phyloP scores from a whole-genome alignment of 1,140 invertebrate genomes.

The Leptinotarsa texana region DNA sequence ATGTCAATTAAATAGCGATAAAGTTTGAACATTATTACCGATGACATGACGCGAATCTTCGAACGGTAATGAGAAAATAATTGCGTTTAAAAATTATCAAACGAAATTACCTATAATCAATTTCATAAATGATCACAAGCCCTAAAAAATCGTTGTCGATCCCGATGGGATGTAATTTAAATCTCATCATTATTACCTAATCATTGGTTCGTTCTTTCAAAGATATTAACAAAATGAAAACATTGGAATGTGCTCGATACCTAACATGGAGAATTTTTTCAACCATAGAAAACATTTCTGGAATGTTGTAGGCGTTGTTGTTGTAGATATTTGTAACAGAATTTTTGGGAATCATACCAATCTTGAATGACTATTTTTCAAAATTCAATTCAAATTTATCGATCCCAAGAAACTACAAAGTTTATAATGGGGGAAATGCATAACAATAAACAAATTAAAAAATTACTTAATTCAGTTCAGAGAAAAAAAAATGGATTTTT shows the following conservation, averaged over 20 bases:
- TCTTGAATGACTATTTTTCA: too few species aligned
- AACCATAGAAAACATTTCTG: too few species aligned
- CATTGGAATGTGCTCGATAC: neutral
- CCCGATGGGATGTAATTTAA: slow-evolving; percentile 40
- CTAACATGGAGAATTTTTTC: too few species aligned
- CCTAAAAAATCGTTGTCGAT: slow-evolving; percentile 37
- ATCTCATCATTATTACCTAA: slow-evolving; percentile 41
- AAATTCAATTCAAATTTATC: too few species aligned
- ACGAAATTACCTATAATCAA: slow-evolving; percentile 46
- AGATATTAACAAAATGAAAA: slow-evolving; percentile 4
- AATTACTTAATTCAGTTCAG: too few species aligned
- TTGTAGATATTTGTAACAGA: too few species aligned
- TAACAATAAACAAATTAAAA: too few species aligned
- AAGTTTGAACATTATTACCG: slow-evolving; percentile 22
- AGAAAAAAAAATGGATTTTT: too few species aligned
- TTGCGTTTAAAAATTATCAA: slow-evolving; percentile 45
- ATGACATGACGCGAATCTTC: slow-evolving; percentile 23
- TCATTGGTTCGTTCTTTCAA: slow-evolving; percentile 22
- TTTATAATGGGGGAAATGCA: too few species aligned
- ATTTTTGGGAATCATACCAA: too few species aligned
- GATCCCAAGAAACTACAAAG: too few species aligned
- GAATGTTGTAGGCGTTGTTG: too few species aligned
- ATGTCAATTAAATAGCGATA: slow-evolving; percentile 40
- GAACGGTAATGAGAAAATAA: slow-evolving; percentile 42
- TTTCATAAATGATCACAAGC: slow-evolving; percentile 35